A percentile compares a stretch with the other conserved stretches of the same genome.
Conservation (phyloP, 1,140 invertebrate genomes). For the Drosophila sp. region DNA sequence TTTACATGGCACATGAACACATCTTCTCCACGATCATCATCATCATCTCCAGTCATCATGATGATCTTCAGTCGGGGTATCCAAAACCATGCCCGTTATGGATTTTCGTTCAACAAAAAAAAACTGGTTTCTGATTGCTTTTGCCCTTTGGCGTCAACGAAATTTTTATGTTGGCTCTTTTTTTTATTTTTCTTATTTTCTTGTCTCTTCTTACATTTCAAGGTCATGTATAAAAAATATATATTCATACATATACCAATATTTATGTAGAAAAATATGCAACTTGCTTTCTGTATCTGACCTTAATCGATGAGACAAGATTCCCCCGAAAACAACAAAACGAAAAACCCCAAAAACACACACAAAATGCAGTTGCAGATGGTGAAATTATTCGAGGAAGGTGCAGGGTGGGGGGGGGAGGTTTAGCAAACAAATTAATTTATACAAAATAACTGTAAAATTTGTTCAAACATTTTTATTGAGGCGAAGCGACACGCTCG, state of each 20-base stretch:
- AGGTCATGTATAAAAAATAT: constrained; percentile 57
- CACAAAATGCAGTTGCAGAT: constrained; percentile 4
- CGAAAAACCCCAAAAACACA: neutral
- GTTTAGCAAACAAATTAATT: neutral
- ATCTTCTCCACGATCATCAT: constrained; percentile 28
- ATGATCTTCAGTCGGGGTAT: neutral
- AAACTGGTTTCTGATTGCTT: constrained; percentile 43
- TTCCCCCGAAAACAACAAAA: neutral
- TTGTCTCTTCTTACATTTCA: constrained; percentile 49
- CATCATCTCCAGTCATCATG: neutral
- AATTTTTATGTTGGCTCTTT: constrained; percentile 9
- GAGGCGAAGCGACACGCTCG: neutral
- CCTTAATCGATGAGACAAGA: constrained; percentile 69
- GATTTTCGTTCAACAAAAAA: neutral
- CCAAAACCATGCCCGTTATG: constrained; percentile 41
- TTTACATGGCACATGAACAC: constrained; percentile 57
- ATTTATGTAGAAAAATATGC: constrained; percentile 51
- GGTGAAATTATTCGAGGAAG: constrained; percentile 1
- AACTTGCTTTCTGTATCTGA: constrained; percentile 61
- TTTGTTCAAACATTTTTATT: constrained; percentile 5
- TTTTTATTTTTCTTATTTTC: constrained; percentile 5
- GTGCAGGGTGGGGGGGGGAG: neutral
- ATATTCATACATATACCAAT: constrained; percentile 25
- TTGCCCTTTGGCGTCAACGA: constrained; percentile 45
- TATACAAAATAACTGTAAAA: constrained; percentile 24